These are phyloP conservation scores for Caenorhabditis latens DNA, from an alignment of 1,140 invertebrate species.

Conservation along the genomic window DNA sequence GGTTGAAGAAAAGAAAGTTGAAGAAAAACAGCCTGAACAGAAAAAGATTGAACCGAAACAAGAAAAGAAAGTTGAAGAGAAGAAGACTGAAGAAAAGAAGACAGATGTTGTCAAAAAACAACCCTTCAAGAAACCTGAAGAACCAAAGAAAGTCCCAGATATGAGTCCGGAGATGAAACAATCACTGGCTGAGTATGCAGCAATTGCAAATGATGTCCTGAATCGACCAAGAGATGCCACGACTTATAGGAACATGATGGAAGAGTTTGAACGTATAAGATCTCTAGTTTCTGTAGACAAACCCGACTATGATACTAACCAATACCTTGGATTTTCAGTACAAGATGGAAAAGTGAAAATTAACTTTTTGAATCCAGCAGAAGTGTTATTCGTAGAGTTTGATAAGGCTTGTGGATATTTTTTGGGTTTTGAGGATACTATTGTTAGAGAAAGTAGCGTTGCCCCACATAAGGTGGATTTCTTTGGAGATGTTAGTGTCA, in stretches of 20 bases:
- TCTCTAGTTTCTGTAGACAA: not conserved
- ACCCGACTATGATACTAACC: not conserved
- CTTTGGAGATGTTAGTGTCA: not conserved
- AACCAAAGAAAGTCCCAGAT: no score
- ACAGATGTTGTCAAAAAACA: no score
- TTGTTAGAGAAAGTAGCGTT: not conserved
- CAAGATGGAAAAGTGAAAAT: not conserved
- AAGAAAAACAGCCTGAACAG: not conserved
- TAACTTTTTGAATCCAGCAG: not conserved
- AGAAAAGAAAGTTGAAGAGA: no score
- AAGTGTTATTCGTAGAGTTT: not conserved
- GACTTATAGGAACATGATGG: not conserved
- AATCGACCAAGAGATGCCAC: not conserved
- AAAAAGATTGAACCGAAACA: not conserved
- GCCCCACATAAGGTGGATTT: not conserved
- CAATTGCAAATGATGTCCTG: not conserved
- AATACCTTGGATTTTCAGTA: not conserved
- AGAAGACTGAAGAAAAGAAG: no score
- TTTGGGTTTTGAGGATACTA: not conserved
- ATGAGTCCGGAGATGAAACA: no score
- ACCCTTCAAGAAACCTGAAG: not conserved
- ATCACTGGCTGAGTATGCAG: no score
- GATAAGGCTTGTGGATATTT: not conserved
- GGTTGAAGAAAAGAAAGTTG: not conserved
- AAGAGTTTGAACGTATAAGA: not conserved